These are phyloP conservation scores for Drosophila siamana DNA, from an alignment of 2,888 invertebrate genomes.

Conservation along the genomic window DNA sequence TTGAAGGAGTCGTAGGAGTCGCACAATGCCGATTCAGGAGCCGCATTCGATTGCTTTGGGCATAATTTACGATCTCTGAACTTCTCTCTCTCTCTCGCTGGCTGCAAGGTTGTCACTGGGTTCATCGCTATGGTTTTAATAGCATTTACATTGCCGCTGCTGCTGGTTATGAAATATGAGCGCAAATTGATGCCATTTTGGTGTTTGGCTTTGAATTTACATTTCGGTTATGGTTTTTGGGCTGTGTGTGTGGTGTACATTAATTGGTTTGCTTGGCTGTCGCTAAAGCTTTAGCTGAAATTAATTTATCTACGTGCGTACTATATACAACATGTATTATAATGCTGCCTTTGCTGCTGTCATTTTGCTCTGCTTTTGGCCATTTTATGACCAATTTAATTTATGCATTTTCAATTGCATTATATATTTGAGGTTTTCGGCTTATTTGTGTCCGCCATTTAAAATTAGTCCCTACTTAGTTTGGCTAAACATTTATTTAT, in stretches of 20 bases:
- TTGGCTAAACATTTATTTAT: slow-evolving; percentile 55
- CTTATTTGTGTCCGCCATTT: slow-evolving; percentile 37
- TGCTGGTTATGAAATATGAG: slow-evolving; percentile 61
- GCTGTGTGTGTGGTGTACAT: slow-evolving; percentile 20
- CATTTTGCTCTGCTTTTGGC: slow-evolving; percentile 16
- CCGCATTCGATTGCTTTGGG: slow-evolving; percentile 53
- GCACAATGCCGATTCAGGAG: slow-evolving; percentile 37
- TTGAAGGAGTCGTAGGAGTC: not conserved
- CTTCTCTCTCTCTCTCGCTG: slow-evolving; percentile 17
- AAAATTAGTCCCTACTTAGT: slow-evolving; percentile 51
- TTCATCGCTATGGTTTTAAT: slow-evolving; percentile 64
- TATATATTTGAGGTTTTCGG: slow-evolving; percentile 46
- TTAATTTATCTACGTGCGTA: slow-evolving; percentile 47
- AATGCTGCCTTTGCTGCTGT: not conserved
- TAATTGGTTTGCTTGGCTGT: slow-evolving; percentile 60
- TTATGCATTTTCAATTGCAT: slow-evolving; percentile 60
- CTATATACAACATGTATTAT: slow-evolving; percentile 5
- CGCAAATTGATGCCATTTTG: slow-evolving; percentile 61
- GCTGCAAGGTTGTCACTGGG: slow-evolving; percentile 48
- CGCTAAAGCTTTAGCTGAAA: slow-evolving; percentile 51
- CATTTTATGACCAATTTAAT: slow-evolving; percentile 53
- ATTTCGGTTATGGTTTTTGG: slow-evolving; percentile 30
- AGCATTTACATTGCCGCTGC: slow-evolving; percentile 48
- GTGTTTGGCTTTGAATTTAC: slow-evolving; percentile 55
- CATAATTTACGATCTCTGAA: slow-evolving; percentile 59